Evolutionary conservation across 2,888 invertebrate genomes (phyloP).

Genomic region (Brachylomia viminalis): DNA sequence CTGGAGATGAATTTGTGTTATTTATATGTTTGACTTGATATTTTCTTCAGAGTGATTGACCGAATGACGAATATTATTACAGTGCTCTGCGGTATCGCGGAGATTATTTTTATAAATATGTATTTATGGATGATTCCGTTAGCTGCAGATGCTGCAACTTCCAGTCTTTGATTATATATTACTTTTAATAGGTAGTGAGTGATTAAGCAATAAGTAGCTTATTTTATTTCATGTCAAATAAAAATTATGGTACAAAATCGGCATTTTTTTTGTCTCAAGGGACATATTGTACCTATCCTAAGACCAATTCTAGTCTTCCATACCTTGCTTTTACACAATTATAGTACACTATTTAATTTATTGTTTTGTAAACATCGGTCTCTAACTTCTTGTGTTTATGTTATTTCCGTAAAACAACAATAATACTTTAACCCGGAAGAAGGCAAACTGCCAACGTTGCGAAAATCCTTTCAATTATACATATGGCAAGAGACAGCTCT

Average conservation of each 20-base stretch:
- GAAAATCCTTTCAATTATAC: constrained; percentile 2
- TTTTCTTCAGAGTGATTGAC: constrained; percentile 56
- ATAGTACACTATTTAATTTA: not conserved
- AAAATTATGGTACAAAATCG: no score
- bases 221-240: no score
- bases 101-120: constrained; percentile 32
- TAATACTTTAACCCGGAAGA: constrained; percentile 33
- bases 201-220: not conserved
- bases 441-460: constrained; percentile 50
- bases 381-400: constrained; percentile 2
- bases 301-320: not conserved
- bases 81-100: constrained; percentile 22
- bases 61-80: constrained; percentile 56
- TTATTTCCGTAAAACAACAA: constrained; percentile 35
- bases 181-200: not conserved
- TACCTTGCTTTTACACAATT: not conserved
- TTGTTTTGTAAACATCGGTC: not conserved
- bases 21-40: constrained; percentile 58
- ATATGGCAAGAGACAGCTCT: not conserved
- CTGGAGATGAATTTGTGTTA: constrained; percentile 60
- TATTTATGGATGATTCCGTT: constrained; percentile 27
- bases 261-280: not conserved
- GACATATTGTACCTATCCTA: not conserved
- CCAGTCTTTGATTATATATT: not conserved
- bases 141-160: not conserved